phyloP scores from a whole-genome alignment of 1,140 invertebrate genomes.

The Hylyphantes graminicola region DNA sequence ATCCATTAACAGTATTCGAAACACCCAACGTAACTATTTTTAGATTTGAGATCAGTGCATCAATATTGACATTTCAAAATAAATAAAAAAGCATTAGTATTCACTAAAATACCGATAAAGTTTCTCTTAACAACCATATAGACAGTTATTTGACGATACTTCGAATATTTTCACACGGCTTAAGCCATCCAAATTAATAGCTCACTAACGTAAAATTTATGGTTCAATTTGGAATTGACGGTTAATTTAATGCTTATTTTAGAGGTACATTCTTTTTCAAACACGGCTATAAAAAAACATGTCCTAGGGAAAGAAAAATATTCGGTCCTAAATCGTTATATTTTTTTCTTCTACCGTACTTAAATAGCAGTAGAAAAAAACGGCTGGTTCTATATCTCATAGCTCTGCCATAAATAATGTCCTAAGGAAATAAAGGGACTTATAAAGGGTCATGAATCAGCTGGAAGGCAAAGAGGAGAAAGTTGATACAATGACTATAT shows the following conservation, averaged over 20 bases:
- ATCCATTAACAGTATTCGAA: neutral
- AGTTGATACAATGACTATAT: constrained; percentile 53
- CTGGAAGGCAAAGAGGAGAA: constrained; percentile 31
- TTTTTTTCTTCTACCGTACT: constrained; percentile 25
- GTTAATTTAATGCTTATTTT: constrained; percentile 58
- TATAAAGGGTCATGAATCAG: constrained; percentile 51
- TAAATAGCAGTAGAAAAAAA: constrained; percentile 35
- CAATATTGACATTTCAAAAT: constrained; percentile 27
- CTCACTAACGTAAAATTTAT: constrained; percentile 45
- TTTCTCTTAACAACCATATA: constrained; percentile 12
- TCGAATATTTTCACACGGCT: constrained; percentile 51
- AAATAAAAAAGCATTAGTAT: neutral
- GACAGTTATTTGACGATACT: constrained; percentile 20
- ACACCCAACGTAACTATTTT: constrained; percentile 13
- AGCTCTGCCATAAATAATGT: constrained; percentile 50
- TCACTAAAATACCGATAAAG: constrained; percentile 45
- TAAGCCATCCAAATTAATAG: constrained; percentile 45
- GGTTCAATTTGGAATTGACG: constrained; percentile 51
- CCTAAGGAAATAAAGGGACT: constrained; percentile 54
- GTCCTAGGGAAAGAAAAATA: constrained; percentile 37
- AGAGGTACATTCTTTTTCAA: constrained; percentile 54
- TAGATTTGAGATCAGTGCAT: constrained; percentile 13
- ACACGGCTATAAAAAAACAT: constrained; percentile 14
- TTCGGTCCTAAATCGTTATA: constrained; percentile 19
- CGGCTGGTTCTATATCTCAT: constrained; percentile 40